Conservation (phyloP, 2,797 vertebrate genomes). For the Nannoperca australis region DNA sequence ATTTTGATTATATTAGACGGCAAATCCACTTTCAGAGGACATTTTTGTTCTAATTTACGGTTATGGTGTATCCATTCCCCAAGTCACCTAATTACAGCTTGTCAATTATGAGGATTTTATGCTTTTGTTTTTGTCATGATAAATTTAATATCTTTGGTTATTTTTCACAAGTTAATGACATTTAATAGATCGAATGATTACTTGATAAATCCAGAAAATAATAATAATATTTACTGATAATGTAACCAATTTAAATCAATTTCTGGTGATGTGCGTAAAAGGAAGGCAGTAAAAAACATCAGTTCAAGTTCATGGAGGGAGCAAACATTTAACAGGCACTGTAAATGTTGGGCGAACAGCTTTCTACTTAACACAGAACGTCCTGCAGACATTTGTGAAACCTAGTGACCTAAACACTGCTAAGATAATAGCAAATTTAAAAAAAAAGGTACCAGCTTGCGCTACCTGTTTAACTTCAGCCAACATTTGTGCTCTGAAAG, state of each 20-base stretch:
- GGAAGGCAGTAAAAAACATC: background rate
- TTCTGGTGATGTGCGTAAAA: slow-evolving; percentile 1
- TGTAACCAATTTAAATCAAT: background rate
- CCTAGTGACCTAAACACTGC: background rate
- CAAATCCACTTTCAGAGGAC: background rate
- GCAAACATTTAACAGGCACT: background rate
- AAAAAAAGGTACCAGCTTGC: background rate
- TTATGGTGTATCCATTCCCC: background rate
- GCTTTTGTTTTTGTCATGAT: background rate
- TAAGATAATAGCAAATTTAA: background rate
- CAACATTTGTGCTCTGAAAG: background rate
- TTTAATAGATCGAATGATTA: background rate
- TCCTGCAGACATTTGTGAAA: slow-evolving; percentile 25
- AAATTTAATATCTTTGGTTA: background rate
- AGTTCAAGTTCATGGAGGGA: background rate
- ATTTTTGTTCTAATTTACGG: background rate
- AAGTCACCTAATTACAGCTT: too few relatives aligned
- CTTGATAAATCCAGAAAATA: too few relatives aligned
- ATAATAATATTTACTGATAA: too few relatives aligned
- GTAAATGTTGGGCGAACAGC: slow-evolving; percentile 10
- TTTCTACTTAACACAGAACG: background rate
- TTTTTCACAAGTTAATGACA: too few relatives aligned
- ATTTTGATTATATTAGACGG: too few relatives aligned
- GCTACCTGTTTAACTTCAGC: slow-evolving; percentile 3
- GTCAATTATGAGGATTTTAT: background rate